Evolutionary conservation across 1,140 invertebrate genomes (phyloP).

Genomic region (Neodiprion lecontei): DNA sequence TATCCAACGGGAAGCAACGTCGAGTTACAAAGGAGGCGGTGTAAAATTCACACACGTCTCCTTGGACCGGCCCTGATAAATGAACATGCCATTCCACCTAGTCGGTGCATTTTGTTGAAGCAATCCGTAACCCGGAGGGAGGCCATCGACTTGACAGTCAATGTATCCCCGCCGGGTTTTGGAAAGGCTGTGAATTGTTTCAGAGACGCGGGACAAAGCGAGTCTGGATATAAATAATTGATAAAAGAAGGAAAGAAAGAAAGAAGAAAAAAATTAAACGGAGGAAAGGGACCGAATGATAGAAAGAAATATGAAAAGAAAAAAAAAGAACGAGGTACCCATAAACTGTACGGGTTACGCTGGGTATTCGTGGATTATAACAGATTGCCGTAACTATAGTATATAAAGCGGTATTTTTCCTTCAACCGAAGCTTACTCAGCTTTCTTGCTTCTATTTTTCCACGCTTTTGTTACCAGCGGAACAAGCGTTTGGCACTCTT

Average conservation of each 20-base stretch:
- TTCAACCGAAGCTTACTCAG: no score
- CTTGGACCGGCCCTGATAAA: conserved; percentile 28
- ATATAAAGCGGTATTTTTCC: no score
- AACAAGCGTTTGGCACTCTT: no score
- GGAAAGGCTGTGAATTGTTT: not conserved
- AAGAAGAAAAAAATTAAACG: no score
- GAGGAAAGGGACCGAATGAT: no score
- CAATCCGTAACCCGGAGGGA: conserved; percentile 39
- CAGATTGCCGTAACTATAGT: no score
- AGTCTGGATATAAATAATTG: not conserved
- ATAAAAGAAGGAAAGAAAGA: not conserved
- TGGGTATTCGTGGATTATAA: no score
- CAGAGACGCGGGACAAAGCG: not conserved
- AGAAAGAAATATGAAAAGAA: no score
- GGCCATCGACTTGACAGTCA: not conserved
- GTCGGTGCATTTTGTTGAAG: conserved; percentile 23
- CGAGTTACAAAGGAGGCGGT: not conserved
- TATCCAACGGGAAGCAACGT: not conserved
- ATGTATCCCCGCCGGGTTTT: not conserved
- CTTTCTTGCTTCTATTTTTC: no score
- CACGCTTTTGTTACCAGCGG: no score
- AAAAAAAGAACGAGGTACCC: no score
- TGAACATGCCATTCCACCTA: conserved; percentile 19
- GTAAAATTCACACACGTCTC: not conserved
- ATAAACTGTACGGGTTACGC: no score